Conservation (phyloP, 1,140 invertebrate genomes). For the Danaus melanippus region DNA sequence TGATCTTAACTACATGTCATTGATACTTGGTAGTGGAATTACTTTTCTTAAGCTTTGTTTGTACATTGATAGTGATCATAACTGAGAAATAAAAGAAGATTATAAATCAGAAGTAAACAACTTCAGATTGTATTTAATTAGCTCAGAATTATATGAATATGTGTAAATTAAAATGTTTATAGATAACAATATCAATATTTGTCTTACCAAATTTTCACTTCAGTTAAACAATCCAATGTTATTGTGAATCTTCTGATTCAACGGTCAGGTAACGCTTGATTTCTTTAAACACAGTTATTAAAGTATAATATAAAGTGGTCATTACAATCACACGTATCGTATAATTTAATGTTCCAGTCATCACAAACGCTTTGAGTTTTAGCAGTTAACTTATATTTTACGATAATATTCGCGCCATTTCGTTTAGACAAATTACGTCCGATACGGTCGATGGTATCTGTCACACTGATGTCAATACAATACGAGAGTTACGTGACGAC, state of each 20-base stretch:
- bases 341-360: slow-evolving; percentile 46
- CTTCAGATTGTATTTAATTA: too few relatives aligned
- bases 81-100: too few relatives aligned
- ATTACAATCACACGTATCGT: slow-evolving; percentile 38
- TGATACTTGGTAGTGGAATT: too few relatives aligned
- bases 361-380: slow-evolving; percentile 33
- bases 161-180: neutral
- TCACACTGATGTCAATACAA: slow-evolving; percentile 36
- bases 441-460: slow-evolving; percentile 18
- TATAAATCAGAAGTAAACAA: too few relatives aligned
- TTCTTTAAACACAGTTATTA: slow-evolving; percentile 50
- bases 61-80: too few relatives aligned
- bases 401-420: slow-evolving; percentile 36
- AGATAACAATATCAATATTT: neutral
- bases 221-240: slow-evolving; percentile 30
- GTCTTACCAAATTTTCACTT: slow-evolving; percentile 21
- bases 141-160: too few relatives aligned
- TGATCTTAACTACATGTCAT: too few relatives aligned
- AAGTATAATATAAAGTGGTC: slow-evolving; percentile 45
- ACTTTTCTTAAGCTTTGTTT: too few relatives aligned
- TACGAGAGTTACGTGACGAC: slow-evolving; percentile 36
- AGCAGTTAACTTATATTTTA: slow-evolving; percentile 21
- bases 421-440: slow-evolving; percentile 21
- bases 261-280: slow-evolving; percentile 40
- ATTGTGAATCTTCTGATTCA: slow-evolving; percentile 21